These are phyloP conservation scores for Dasypogon diadema DNA, from an alignment of 2,888 invertebrate genomes.

Conservation along the genomic window DNA sequence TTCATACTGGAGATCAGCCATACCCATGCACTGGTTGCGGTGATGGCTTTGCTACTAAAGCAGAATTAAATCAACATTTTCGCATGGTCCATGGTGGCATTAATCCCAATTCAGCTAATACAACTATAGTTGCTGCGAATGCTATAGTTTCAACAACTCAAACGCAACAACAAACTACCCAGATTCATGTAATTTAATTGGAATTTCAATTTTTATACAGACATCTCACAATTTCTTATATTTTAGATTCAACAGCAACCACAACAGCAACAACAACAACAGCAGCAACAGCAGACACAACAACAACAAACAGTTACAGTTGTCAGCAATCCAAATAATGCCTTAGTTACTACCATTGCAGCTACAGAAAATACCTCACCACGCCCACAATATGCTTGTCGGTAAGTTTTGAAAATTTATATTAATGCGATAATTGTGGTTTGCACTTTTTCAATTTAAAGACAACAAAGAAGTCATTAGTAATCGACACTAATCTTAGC, in stretches of 20 bases:
- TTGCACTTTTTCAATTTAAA: too few species aligned
- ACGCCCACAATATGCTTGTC: conserved; percentile 68
- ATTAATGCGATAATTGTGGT: too few species aligned
- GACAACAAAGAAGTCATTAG: too few species aligned
- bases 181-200: conserved; percentile 38
- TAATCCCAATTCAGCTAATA: conserved; percentile 68
- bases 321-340: conserved; percentile 67
- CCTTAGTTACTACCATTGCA: conserved; percentile 66
- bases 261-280: conserved; percentile 44
- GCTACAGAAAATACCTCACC: conserved; percentile 65
- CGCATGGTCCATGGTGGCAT: conserved; percentile 71
- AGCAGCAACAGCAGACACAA: conserved; percentile 60
- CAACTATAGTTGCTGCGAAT: conserved; percentile 64
- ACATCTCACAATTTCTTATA: not conserved
- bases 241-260: conserved; percentile 64
- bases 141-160: conserved; percentile 60
- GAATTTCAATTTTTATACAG: not conserved
- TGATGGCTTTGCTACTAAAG: conserved; percentile 80
- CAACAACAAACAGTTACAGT: conserved; percentile 69
- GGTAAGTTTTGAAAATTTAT: conserved; percentile 63
- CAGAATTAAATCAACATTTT: conserved; percentile 78
- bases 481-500: too few species aligned
- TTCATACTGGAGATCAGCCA: conserved; percentile 81
- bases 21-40: conserved; percentile 82
- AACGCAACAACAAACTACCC: conserved; percentile 59